Evolutionary conservation across 2,113 vertebrate species (phyloP).

Genomic region (Choloepus hoffmanni): DNA sequence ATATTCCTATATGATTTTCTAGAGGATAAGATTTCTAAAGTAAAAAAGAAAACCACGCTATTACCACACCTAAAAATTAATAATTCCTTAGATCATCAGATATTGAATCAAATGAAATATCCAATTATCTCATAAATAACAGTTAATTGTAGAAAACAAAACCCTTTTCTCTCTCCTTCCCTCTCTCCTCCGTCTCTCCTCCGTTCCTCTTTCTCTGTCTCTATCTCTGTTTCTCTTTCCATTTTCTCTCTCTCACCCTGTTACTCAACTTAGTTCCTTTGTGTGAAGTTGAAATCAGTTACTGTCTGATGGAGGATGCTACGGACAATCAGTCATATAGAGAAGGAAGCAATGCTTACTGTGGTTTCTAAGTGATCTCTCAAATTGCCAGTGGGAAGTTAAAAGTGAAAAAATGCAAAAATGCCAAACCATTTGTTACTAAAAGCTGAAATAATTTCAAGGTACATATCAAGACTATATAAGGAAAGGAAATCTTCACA

Average conservation of each 20-base stretch:
- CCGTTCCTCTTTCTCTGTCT: neutral
- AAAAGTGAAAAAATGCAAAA: constrained; percentile 45
- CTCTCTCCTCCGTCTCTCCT: too few species aligned
- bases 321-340: neutral
- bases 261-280: constrained; percentile 6
- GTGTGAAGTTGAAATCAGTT: neutral
- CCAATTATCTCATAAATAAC: neutral
- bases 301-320: neutral
- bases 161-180: neutral
- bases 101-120: neutral
- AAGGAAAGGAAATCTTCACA: constrained; percentile 45
- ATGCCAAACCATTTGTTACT: constrained; percentile 54
- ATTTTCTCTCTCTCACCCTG: neutral
- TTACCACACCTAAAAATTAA: neutral
- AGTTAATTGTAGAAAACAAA: neutral
- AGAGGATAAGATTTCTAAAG: neutral
- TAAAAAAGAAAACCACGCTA: neutral
- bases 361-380: neutral
- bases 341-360: neutral
- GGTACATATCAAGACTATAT: constrained; percentile 42
- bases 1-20: neutral
- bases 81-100: neutral
- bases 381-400: constrained; percentile 20
- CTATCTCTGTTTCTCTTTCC: neutral
- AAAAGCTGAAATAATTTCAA: constrained; percentile 67